Base-by-base conservation (phyloP, 2,888 invertebrate genomes). In the Chorisops tibialis region DNA sequence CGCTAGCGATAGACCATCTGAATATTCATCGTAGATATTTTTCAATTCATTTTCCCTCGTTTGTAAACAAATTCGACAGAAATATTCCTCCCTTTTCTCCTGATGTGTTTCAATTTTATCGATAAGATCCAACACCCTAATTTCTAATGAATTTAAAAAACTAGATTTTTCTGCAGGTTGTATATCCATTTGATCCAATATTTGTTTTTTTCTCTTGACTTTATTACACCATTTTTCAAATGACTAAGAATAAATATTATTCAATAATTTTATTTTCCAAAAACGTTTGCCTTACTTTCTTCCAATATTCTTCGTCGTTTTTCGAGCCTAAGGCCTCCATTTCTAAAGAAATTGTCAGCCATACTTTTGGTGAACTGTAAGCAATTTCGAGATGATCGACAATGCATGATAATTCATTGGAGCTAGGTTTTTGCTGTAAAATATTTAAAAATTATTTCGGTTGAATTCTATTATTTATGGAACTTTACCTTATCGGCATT, bases 321-420 rank as follows among this genome's bases (percentile, higher is more conserved):
- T 47, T 51, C 9, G 50, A 22, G 6, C 64, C 62, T 18, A 65
- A 22, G 7, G 54, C 48, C 37, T 67, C 63, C 58, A 67, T 49
- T 51, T 67, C 65, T 0, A 63, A 16, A 1, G 37, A 14, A 14
- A 67, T 65, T 22, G 63, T 67, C 18, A 59, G 24, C 66, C 66
- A 67, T 11, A 65, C 41, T 52, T 62, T 62, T 22, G 63, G 61
- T 0, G 66, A 59, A 14, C 24, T 62, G 43, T 61, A 38, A 14
- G 59, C 64, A 16, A 64, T 59, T 64, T 67, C 67, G 38, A 67
- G 45, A 56, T 65, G 64, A 52, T 67, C 64, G 18, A 65, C 38
- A 35, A 67, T 65, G 37, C 65, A 65, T 1, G 64, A 59, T 39
- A 65, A 35, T 56, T 67, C 64, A 9, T 9, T 45, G 9, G 14